Evolutionary conservation across 2,888 invertebrate genomes (phyloP).

Genomic region (Parnassius smintheus): DNA sequence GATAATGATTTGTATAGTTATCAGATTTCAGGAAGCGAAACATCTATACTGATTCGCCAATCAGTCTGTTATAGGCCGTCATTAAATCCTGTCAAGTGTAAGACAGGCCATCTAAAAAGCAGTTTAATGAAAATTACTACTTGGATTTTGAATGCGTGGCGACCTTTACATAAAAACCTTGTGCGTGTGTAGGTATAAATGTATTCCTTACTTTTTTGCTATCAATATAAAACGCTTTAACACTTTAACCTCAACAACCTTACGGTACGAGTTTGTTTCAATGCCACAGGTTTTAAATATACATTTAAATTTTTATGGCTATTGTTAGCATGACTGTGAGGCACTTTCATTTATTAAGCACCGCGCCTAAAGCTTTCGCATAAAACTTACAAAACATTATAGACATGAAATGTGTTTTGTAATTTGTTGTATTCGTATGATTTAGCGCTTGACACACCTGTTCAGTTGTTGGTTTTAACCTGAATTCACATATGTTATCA

Average conservation of each 20-base stretch:
- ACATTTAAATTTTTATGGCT: conserved; percentile 21
- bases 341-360: conserved; percentile 26
- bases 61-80: too few relatives aligned
- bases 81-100: too few relatives aligned
- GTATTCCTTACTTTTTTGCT: neutral
- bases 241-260: conserved; percentile 15
- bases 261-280: neutral
- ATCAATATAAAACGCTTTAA: neutral
- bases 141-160: too few relatives aligned
- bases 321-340: conserved; percentile 18
- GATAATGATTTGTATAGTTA: too few relatives aligned
- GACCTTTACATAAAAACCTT: too few relatives aligned
- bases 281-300: conserved; percentile 16
- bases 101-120: too few relatives aligned
- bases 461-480: neutral
- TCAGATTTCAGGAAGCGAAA: too few relatives aligned
- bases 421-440: neutral
- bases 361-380: conserved; percentile 20
- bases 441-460: neutral
- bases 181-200: too few relatives aligned
- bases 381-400: conserved; percentile 1
- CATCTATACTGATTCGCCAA: too few relatives aligned
- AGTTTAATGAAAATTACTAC: too few relatives aligned
- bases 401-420: conserved; percentile 11
- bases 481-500: too few relatives aligned